Conservation (phyloP, 1,140 invertebrate species). For the Batillaria attramentaria region DNA sequence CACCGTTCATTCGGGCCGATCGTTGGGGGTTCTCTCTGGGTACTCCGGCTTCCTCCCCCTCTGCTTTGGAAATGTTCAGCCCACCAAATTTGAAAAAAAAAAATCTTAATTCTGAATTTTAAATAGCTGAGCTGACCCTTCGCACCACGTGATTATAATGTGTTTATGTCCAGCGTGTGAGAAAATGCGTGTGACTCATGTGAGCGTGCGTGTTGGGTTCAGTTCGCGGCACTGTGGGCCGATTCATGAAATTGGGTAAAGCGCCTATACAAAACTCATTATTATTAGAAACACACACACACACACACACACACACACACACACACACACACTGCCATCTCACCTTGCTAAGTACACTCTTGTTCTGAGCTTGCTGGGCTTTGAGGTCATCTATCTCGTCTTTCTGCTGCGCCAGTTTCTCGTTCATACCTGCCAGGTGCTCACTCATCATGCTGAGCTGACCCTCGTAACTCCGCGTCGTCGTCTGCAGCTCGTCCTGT, state of each 20-base stretch:
- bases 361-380: conserved; percentile 54
- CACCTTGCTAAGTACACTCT: conserved; percentile 36
- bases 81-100: too few relatives aligned
- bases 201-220: background rate
- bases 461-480: conserved; percentile 86
- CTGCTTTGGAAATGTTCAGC: too few relatives aligned
- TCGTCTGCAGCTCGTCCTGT: conserved; percentile 77
- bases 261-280: background rate
- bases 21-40: too few relatives aligned
- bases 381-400: conserved; percentile 78
- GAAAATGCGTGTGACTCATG: too few relatives aligned
- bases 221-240: too few relatives aligned
- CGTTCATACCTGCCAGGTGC: conserved; percentile 92
- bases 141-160: too few relatives aligned
- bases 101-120: too few relatives aligned
- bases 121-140: too few relatives aligned
- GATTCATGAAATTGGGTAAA: too few relatives aligned
- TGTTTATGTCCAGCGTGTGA: too few relatives aligned
- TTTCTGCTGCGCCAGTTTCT: conserved; percentile 85
- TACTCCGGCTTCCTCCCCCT: too few relatives aligned
- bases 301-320: background rate
- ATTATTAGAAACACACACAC: background rate
- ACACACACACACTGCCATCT: background rate
- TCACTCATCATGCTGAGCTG: conserved; percentile 93
- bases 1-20: too few relatives aligned